Evolutionary conservation across 2,113 vertebrate genomes (phyloP).

Genomic region (Progne subis): DNA sequence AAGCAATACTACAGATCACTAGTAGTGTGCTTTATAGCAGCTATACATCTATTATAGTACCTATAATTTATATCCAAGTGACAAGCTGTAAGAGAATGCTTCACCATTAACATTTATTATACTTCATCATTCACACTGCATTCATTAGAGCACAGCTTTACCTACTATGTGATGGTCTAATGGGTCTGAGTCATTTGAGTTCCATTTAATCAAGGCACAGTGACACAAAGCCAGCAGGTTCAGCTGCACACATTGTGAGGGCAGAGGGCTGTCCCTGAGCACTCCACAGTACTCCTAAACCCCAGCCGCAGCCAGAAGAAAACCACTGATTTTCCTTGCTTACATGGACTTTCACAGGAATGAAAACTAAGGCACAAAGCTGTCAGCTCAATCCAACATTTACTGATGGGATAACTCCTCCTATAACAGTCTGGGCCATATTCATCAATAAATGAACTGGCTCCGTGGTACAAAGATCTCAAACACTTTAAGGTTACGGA

Average conservation of each 20-base stretch:
- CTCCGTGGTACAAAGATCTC: neutral
- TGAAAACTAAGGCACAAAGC: neutral
- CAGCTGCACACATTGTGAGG: neutral
- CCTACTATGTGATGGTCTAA: neutral
- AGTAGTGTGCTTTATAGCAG: neutral
- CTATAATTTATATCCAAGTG: neutral
- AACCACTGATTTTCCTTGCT: neutral
- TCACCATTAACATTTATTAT: constrained; percentile 9
- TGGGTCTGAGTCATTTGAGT: neutral
- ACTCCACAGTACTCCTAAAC: neutral
- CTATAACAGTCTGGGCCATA: neutral
- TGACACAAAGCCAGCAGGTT: neutral
- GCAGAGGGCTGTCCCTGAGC: neutral
- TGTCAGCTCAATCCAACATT: neutral
- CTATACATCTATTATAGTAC: neutral
- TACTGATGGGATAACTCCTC: neutral
- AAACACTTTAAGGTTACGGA: neutral
- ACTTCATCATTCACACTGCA: neutral
- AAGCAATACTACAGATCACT: neutral
- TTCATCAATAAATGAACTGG: neutral
- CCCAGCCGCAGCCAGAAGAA: neutral
- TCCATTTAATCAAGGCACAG: neutral
- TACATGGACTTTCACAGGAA: neutral
- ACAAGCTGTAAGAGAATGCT: constrained; percentile 18
- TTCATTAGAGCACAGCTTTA: neutral